These are phyloP conservation scores for Andrena marginata DNA, from an alignment of 2,888 invertebrate species.

Conservation along the genomic window DNA sequence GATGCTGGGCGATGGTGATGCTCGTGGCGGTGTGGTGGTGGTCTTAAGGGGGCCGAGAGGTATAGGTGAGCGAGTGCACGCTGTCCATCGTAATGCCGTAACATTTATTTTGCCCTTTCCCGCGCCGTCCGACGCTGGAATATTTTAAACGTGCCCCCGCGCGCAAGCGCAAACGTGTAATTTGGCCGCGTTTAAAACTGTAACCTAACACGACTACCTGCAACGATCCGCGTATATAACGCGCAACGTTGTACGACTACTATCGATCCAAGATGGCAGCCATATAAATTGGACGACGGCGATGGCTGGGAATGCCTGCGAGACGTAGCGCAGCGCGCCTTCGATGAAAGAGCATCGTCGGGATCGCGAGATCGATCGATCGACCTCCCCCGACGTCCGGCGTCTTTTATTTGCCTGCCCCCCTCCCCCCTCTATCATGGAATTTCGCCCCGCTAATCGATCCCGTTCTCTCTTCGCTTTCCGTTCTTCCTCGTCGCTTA, in stretches of 20 bases:
- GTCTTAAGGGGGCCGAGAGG: constrained; percentile 63
- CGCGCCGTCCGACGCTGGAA: constrained; percentile 80
- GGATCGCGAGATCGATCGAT: constrained; percentile 33
- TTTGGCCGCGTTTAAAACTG: constrained; percentile 84
- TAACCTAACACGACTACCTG: constrained; percentile 83
- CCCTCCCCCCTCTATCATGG: background rate
- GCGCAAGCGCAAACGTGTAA: constrained; percentile 81
- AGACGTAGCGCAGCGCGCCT: constrained; percentile 20
- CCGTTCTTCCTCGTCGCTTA: background rate
- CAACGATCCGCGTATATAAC: constrained; percentile 64
- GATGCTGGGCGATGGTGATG: constrained; percentile 12
- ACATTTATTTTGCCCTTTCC: constrained; percentile 84
- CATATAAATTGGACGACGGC: constrained; percentile 79
- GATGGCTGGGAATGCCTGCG: constrained; percentile 65
- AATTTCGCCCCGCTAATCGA: constrained; percentile 18
- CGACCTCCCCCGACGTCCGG: constrained; percentile 1
- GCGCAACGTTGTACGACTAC: constrained; percentile 72
- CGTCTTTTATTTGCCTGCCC: constrained; percentile 3
- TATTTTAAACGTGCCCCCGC: constrained; percentile 81
- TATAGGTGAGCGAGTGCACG: constrained; percentile 72
- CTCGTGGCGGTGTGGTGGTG: constrained; percentile 13
- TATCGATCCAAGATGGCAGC: constrained; percentile 83
- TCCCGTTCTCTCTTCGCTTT: background rate
- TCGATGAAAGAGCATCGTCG: constrained; percentile 64
- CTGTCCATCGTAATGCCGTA: constrained; percentile 81